Evolutionary conservation across 2,113 vertebrate species (phyloP).

Genomic region (Physeter macrocephalus): DNA sequence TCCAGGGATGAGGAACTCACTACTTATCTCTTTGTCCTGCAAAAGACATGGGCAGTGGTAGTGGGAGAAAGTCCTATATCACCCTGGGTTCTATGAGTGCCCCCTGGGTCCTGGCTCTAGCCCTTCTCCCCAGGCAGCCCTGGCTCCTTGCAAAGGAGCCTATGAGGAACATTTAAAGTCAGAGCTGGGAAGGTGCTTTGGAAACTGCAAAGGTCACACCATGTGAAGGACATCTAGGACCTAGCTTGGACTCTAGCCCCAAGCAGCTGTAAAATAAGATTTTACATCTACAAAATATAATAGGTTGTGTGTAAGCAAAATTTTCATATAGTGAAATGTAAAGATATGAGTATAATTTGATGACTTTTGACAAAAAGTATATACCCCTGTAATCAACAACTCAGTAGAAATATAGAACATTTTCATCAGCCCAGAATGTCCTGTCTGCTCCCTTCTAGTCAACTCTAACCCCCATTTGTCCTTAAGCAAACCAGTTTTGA

Average conservation of each 20-base stretch:
- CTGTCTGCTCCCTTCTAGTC: no score
- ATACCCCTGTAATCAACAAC: neutral
- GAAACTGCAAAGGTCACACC: neutral
- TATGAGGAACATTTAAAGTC: neutral
- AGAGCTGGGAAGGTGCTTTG: neutral
- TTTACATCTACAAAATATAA: neutral
- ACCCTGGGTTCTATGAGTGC: neutral
- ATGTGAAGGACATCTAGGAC: neutral
- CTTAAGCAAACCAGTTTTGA: neutral
- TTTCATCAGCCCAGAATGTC: neutral
- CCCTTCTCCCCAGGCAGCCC: neutral
- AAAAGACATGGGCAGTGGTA: neutral
- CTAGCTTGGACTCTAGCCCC: neutral
- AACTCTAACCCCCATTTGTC: rapidly evolving
- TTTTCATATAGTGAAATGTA: neutral
- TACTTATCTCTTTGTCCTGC: neutral
- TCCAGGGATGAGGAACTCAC: neutral
- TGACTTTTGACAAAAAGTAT: neutral
- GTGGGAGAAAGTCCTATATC: neutral
- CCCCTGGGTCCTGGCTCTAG: neutral
- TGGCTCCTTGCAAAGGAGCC: neutral
- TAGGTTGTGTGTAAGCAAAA: no score
- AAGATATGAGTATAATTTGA: neutral
- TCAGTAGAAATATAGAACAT: neutral
- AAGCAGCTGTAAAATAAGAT: neutral